These are phyloP conservation scores for Lasioglossum figueresi DNA, from an alignment of 2,888 invertebrate species.

Conservation along the genomic window DNA sequence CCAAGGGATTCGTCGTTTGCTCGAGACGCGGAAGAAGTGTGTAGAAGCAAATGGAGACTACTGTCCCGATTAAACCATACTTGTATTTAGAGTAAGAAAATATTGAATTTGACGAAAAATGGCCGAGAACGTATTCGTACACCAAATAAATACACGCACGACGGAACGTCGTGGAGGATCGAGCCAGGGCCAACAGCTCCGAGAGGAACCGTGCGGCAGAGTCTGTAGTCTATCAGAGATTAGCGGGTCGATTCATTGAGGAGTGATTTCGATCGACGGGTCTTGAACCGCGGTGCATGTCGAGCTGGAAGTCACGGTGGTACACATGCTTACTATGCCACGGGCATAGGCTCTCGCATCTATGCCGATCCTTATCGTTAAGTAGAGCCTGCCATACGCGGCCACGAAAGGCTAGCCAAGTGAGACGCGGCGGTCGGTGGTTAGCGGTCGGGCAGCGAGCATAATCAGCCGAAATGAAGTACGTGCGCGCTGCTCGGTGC, in stretches of 20 bases:
- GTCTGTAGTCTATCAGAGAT: conserved; percentile 78
- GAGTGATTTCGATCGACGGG: conserved; percentile 77
- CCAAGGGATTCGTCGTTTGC: too few species aligned
- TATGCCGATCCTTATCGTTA: conserved; percentile 44
- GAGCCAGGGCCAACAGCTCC: conserved; percentile 21
- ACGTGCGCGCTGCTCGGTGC: conserved; percentile 72
- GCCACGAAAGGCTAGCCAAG: conserved; percentile 37
- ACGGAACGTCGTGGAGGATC: conserved; percentile 26
- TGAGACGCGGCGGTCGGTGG: conserved; percentile 35
- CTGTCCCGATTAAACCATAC: too few species aligned
- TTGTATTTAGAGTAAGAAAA: too few species aligned
- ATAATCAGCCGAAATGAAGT: conserved; percentile 81
- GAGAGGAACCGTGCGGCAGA: neutral
- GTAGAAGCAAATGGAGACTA: too few species aligned
- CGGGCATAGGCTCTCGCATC: conserved; percentile 9
- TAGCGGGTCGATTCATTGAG: conserved; percentile 80
- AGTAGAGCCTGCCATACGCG: conserved; percentile 21
- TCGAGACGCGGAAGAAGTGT: too few species aligned
- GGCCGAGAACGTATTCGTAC: too few species aligned
- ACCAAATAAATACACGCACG: too few species aligned
- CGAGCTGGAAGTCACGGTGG: conserved; percentile 31
- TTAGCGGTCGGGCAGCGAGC: conserved; percentile 55
- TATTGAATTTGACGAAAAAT: too few species aligned
- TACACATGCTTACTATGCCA: conserved; percentile 24
- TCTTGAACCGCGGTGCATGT: conserved; percentile 69